These are phyloP conservation scores for Aspidiotus rigidus DNA, from an alignment of 2,888 invertebrate species.

Conservation along the genomic window DNA sequence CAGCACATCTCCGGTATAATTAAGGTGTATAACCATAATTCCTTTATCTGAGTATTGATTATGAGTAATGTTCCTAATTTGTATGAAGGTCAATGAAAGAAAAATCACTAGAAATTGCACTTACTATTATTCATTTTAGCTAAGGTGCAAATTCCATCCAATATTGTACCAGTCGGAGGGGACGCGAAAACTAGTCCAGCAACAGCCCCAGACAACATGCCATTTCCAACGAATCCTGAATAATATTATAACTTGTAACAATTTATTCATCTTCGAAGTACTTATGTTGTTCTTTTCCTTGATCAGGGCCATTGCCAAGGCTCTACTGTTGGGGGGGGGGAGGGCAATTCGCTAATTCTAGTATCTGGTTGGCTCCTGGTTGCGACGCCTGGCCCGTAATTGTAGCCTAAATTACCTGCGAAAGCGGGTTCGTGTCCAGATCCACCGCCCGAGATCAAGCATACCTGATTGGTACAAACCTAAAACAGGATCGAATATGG, in stretches of 20 bases:
- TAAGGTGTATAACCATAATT: conserved; percentile 62
- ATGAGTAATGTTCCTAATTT: not conserved
- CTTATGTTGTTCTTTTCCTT: no score
- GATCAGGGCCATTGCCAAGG: no score
- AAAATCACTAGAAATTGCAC: conserved; percentile 2
- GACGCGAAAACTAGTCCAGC: conserved; percentile 68
- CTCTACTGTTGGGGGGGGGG: no score
- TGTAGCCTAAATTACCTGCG: conserved; percentile 41
- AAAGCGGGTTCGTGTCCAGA: conserved; percentile 71
- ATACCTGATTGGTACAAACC: conserved; percentile 48
- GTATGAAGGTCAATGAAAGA: conserved; percentile 1
- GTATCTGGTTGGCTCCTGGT: no score
- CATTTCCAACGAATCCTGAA: conserved; percentile 65
- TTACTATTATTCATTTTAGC: conserved; percentile 52
- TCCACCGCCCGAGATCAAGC: conserved; percentile 64
- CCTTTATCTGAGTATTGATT: conserved; percentile 46
- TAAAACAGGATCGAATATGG: conserved; percentile 28
- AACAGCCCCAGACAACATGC: conserved; percentile 69
- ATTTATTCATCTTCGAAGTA: not conserved
- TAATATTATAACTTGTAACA: not conserved
- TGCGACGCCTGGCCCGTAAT: no score
- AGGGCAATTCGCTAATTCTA: no score
- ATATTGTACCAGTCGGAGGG: conserved; percentile 59
- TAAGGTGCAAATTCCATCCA: conserved; percentile 55
- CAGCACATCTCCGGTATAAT: conserved; percentile 67